Percentiles rank a stretch among this genome's conserved stretches.
Evolutionary conservation across 2,888 invertebrate genomes (phyloP).

Genomic region (Amiota minor): DNA sequence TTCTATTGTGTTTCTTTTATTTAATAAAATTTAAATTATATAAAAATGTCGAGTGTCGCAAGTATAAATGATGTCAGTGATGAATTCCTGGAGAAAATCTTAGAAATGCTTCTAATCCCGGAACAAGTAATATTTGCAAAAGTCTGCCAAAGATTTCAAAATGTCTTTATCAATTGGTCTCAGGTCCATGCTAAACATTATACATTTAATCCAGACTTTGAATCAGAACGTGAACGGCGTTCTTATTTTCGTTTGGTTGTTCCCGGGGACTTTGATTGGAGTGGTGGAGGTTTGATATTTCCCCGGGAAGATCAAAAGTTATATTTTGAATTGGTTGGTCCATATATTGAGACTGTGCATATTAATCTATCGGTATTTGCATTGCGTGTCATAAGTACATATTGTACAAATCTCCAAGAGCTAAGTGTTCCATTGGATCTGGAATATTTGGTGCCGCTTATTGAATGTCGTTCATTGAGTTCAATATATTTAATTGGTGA

Average conservation of each 20-base stretch:
- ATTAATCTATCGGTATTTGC: background rate
- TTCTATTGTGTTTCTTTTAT: background rate
- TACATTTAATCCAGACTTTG: no score
- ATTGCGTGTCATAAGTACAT: background rate
- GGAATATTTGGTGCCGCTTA: no score
- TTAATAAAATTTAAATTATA: background rate
- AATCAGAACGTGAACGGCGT: no score
- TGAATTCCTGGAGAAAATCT: background rate
- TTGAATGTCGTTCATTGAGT: no score
- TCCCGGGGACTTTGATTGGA: no score
- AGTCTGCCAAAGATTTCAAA: background rate
- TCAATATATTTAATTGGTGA: no score
- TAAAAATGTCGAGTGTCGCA: background rate
- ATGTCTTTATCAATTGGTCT: background rate
- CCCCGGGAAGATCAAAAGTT: background rate
- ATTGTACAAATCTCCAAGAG: background rate
- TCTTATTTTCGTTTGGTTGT: no score
- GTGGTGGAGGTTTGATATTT: background rate
- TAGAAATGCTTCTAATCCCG: background rate
- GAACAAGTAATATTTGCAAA: background rate
- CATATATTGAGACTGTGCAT: background rate
- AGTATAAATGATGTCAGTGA: background rate
- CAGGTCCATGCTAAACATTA: background rate
- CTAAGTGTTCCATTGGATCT: background rate
- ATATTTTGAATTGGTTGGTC: slow-evolving; percentile 2